Percentiles rank a stretch among this genome's conserved stretches.
Conservation (phyloP, 1,140 invertebrate species). For the Nymphalis io region DNA sequence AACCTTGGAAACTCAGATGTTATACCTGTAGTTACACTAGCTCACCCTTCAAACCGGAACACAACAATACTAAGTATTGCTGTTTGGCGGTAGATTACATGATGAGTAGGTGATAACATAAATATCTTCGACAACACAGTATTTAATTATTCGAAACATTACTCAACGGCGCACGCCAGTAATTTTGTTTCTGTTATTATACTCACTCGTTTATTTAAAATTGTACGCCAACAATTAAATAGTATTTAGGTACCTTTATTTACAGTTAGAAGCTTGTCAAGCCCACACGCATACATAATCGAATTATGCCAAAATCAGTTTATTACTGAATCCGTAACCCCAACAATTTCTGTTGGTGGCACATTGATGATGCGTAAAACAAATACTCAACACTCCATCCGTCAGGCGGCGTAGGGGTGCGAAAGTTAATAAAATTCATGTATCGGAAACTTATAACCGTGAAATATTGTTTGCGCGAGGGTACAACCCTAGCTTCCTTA, state of each 20-base stretch:
- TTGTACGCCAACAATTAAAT: conserved; percentile 22
- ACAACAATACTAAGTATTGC: too few relatives aligned
- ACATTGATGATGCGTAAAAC: conserved; percentile 75
- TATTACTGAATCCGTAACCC: conserved; percentile 50
- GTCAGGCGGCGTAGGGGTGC: conserved; percentile 57
- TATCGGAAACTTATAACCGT: conserved; percentile 78
- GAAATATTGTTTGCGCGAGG: conserved; percentile 73
- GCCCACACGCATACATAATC: conserved; percentile 50
- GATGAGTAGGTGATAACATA: too few relatives aligned
- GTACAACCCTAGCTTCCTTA: conserved; percentile 64
- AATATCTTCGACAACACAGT: too few relatives aligned
- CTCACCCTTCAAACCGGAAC: too few relatives aligned
- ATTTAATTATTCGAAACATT: too few relatives aligned
- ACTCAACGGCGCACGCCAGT: too few relatives aligned
- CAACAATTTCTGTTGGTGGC: conserved; percentile 61
- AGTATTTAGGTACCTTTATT: conserved; percentile 19
- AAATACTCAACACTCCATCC: conserved; percentile 71
- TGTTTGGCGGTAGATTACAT: too few relatives aligned
- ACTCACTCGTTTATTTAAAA: not conserved
- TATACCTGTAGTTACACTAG: too few relatives aligned
- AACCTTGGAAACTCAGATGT: too few relatives aligned
- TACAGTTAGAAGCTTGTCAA: conserved; percentile 38
- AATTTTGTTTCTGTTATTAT: too few relatives aligned
- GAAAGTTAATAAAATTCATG: conserved; percentile 80
- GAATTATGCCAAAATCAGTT: conserved; percentile 48